These are phyloP conservation scores for Anoplius nigerrimus DNA, from an alignment of 2,888 invertebrate genomes.

Conservation along the genomic window DNA sequence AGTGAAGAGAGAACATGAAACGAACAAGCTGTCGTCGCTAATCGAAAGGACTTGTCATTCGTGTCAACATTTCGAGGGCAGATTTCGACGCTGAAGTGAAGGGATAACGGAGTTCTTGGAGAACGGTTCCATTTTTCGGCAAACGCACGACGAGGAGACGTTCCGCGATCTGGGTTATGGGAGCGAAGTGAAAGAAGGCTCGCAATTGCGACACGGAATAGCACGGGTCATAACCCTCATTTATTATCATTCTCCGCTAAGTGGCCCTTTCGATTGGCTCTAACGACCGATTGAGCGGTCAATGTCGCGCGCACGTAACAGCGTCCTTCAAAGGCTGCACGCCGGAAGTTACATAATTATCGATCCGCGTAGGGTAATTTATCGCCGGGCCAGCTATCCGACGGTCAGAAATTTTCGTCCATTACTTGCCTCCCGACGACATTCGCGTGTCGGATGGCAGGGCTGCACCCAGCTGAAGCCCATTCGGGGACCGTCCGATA, in stretches of 20 bases:
- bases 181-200: background rate
- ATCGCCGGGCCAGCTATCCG: slow-evolving; percentile 4
- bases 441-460: too few relatives aligned
- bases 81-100: too few relatives aligned
- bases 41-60: too few relatives aligned
- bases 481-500: too few relatives aligned
- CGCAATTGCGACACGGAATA: background rate
- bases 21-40: too few relatives aligned
- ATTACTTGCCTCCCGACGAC: background rate
- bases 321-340: slow-evolving; percentile 27
- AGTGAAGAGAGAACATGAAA: too few relatives aligned
- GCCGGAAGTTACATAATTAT: slow-evolving; percentile 51
- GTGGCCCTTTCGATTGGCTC: slow-evolving; percentile 30
- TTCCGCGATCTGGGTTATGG: too few relatives aligned
- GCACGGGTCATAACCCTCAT: slow-evolving; percentile 38
- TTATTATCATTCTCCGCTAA: slow-evolving; percentile 39
- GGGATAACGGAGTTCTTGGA: too few relatives aligned
- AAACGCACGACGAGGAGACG: too few relatives aligned
- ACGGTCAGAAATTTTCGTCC: background rate
- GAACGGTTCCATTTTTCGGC: too few relatives aligned
- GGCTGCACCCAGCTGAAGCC: too few relatives aligned
- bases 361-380: slow-evolving; percentile 16
- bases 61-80: too few relatives aligned
- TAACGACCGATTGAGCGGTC: slow-evolving; percentile 48
- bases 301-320: slow-evolving; percentile 42